Conservation (phyloP, 2,888 invertebrate genomes). For the Agelastica alni region DNA sequence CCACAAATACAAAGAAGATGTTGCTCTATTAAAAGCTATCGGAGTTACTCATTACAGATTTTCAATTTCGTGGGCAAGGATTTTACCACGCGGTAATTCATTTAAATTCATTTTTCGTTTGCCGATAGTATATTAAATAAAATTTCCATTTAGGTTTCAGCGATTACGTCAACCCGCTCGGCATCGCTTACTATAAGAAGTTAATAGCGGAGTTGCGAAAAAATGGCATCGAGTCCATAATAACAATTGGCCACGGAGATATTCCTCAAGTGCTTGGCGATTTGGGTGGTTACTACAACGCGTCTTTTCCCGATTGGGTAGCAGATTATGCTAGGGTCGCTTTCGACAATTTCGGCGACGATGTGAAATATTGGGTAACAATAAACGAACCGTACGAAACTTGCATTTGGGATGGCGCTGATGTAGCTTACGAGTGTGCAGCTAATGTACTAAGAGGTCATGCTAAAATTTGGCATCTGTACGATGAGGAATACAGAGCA, state of each 20-base stretch:
- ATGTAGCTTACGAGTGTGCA: constrained; percentile 10
- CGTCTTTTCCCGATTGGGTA: constrained; percentile 14
- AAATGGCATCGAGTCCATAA: constrained; percentile 17
- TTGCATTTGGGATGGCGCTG: constrained; percentile 18
- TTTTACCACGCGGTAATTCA: constrained; percentile 57
- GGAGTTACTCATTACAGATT: constrained; percentile 55
- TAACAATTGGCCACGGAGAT: constrained; percentile 24
- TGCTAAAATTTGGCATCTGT: constrained; percentile 18
- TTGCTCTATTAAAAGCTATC: constrained; percentile 61
- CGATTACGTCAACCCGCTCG: constrained; percentile 13
- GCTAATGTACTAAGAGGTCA: constrained; percentile 13
- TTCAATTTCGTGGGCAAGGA: constrained; percentile 36
- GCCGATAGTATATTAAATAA: neutral
- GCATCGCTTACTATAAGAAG: constrained; percentile 15
- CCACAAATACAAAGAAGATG: constrained; percentile 66
- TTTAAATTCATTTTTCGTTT: neutral
- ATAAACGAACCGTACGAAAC: constrained; percentile 22
- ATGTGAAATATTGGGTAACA: constrained; percentile 25
- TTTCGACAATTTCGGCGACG: constrained; percentile 19
- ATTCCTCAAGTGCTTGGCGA: constrained; percentile 21
- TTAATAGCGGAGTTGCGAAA: constrained; percentile 13
- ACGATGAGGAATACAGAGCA: constrained; percentile 14
- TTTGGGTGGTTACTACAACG: constrained; percentile 17
- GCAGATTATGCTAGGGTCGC: constrained; percentile 15
- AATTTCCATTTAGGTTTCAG: constrained; percentile 5